Evolutionary conservation across 1,140 invertebrate genomes (phyloP).

Genomic region (Antheraea mylitta): DNA sequence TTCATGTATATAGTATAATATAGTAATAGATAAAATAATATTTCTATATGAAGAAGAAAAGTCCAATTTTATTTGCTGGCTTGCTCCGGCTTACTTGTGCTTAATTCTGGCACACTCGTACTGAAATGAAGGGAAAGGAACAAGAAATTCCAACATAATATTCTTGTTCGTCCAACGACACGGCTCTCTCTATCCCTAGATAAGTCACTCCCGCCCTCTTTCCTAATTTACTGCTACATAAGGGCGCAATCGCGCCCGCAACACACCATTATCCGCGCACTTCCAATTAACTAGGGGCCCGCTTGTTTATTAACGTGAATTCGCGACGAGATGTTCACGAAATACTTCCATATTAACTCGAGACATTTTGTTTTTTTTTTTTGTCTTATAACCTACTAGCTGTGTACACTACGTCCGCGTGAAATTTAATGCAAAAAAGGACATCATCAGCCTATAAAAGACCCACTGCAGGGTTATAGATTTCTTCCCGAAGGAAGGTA

Average conservation of each 20-base stretch:
- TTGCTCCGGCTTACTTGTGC: background rate
- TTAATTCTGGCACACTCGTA: background rate
- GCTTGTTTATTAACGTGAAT: slow-evolving; percentile 18
- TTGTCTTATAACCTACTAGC: background rate
- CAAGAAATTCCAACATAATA: background rate
- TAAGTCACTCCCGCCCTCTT: slow-evolving; percentile 3
- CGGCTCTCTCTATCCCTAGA: background rate
- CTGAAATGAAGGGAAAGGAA: background rate
- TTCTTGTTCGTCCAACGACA: background rate
- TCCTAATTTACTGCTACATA: slow-evolving; percentile 25
- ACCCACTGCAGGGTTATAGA: too few relatives aligned
- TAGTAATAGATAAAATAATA: too few relatives aligned
- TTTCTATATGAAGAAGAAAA: too few relatives aligned
- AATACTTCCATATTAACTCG: background rate
- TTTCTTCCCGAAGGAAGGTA: too few relatives aligned
- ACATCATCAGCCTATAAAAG: too few relatives aligned
- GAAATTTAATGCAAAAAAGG: too few relatives aligned
- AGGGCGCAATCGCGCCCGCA: slow-evolving; percentile 21
- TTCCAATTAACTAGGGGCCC: slow-evolving; percentile 23
- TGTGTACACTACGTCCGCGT: too few relatives aligned
- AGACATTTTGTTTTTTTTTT: background rate
- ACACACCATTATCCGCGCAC: slow-evolving; percentile 19
- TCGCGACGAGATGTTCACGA: background rate
- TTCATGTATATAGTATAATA: too few relatives aligned
- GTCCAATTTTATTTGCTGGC: too few relatives aligned